Evolutionary conservation across 1,140 invertebrate genomes (phyloP).

Genomic region (Cyclina sinensis): DNA sequence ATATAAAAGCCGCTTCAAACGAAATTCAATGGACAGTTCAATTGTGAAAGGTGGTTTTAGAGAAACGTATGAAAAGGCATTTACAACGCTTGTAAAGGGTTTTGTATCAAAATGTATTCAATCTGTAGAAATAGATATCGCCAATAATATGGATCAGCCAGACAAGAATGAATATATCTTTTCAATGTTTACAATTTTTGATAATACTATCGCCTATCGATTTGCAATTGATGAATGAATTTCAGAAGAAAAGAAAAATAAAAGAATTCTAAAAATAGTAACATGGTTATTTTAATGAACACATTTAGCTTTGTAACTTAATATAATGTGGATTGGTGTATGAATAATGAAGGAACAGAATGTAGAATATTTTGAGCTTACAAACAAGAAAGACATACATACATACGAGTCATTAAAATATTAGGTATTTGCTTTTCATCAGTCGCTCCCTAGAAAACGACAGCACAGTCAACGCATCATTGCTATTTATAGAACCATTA

Average conservation of each 20-base stretch:
- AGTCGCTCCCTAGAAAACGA: too few species aligned
- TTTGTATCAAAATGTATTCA: conserved; percentile 69
- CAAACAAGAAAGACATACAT: neutral
- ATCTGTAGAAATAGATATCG: conserved; percentile 29
- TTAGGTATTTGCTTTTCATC: too few species aligned
- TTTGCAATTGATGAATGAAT: conserved; percentile 25
- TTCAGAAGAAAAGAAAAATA: conserved; percentile 44
- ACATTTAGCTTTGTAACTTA: conserved; percentile 46
- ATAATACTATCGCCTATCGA: conserved; percentile 64
- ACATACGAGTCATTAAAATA: too few species aligned
- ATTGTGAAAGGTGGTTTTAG: conserved; percentile 63
- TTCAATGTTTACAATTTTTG: conserved; percentile 64
- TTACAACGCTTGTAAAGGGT: conserved; percentile 44
- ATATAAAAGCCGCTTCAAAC: conserved; percentile 54
- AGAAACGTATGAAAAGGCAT: conserved; percentile 38
- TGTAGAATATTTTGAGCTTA: neutral
- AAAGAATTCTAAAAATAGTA: conserved; percentile 52
- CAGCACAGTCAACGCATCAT: too few species aligned
- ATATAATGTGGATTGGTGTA: neutral
- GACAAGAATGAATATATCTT: conserved; percentile 66
- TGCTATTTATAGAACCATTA: too few species aligned
- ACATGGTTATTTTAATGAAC: conserved; percentile 43
- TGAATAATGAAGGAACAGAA: neutral
- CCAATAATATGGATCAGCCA: conserved; percentile 28
- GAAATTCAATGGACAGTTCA: conserved; percentile 54